Conservation (phyloP, 2,797 vertebrate genomes). For the Poeciliopsis turneri region DNA sequence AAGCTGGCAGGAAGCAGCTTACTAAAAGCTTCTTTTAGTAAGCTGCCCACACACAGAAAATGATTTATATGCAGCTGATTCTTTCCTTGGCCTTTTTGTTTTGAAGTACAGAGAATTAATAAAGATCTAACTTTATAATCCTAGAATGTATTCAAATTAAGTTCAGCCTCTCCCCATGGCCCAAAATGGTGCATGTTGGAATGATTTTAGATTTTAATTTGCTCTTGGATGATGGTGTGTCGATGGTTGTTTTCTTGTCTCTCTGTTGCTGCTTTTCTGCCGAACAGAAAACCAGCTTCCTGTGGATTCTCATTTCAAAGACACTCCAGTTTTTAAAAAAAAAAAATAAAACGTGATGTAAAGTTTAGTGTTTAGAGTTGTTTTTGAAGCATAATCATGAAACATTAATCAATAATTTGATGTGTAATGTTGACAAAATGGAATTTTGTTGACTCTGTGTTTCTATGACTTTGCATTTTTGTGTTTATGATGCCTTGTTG, state of each 20-base stretch:
- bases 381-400: no score
- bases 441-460: no score
- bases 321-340: no score
- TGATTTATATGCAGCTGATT: neutral
- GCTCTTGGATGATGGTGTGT: neutral
- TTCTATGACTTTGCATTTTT: no score
- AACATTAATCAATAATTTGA: no score
- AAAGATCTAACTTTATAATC: constrained; percentile 4
- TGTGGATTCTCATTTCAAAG: no score
- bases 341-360: no score
- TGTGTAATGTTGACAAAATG: no score
- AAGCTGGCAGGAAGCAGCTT: neutral
- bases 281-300: no score
- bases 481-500: no score
- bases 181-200: neutral
- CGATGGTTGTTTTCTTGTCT: neutral
- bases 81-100: constrained; percentile 6
- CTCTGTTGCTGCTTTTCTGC: neutral
- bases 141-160: neutral
- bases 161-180: neutral
- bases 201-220: neutral
- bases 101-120: constrained; percentile 10
- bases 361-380: no score
- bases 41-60: neutral
- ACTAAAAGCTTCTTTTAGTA: no score